phyloP scores from a whole-genome alignment of 2,888 invertebrate genomes.

The Pseudolycoriella hygida region DNA sequence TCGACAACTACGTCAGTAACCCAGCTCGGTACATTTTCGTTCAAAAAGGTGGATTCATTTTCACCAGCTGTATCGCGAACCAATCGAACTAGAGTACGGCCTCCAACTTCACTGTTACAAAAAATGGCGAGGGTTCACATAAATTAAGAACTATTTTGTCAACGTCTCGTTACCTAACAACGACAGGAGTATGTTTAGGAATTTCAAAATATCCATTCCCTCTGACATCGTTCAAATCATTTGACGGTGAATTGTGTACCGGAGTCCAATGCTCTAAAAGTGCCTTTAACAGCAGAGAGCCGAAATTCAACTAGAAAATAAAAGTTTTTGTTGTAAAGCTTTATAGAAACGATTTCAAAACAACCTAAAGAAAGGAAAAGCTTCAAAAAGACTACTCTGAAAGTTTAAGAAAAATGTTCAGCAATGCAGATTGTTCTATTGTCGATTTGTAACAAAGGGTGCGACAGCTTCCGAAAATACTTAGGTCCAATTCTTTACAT shows the following conservation, averaged over 20 bases:
- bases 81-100: conserved; percentile 78
- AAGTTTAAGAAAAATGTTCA: no score
- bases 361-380: no score
- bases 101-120: conserved; percentile 87
- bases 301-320: conserved; percentile 66
- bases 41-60: conserved; percentile 77
- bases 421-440: no score
- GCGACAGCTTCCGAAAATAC: no score
- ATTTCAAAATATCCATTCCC: conserved; percentile 73
- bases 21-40: conserved; percentile 92
- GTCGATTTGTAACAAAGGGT: no score
- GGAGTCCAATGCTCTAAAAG: conserved; percentile 88
- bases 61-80: conserved; percentile 90
- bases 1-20: conserved; percentile 88
- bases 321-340: no score
- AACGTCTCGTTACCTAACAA: conserved; percentile 50
- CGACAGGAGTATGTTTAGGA: conserved; percentile 89
- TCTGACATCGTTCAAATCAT: conserved; percentile 49
- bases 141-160: conserved; percentile 9
- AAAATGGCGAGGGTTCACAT: no score
- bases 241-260: conserved; percentile 41
- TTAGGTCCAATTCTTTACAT: no score
- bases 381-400: no score
- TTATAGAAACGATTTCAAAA: no score
- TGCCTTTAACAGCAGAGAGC: conserved; percentile 82